These are phyloP conservation scores for Hemiscyllium ocellatum DNA, from an alignment of 2,113 vertebrate genomes.

Conservation along the genomic window DNA sequence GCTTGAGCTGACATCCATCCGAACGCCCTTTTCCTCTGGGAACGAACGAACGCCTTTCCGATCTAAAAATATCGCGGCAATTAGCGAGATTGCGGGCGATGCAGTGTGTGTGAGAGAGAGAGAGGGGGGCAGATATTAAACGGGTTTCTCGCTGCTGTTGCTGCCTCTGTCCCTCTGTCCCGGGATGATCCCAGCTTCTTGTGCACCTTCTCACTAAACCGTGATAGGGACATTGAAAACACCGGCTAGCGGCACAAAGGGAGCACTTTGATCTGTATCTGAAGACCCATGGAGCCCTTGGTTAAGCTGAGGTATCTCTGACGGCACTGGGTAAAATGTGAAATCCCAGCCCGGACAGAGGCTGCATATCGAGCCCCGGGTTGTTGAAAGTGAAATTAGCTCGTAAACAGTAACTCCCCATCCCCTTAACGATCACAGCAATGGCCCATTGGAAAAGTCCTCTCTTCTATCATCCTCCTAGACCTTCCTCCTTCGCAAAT, in stretches of 20 bases:
- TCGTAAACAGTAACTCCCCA: neutral
- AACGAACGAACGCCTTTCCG: constrained; percentile 60
- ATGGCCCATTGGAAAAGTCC: neutral
- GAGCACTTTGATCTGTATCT: neutral
- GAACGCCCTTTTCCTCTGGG: constrained; percentile 71
- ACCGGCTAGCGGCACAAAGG: neutral
- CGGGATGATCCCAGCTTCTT: neutral
- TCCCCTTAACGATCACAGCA: neutral
- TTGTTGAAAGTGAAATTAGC: neutral
- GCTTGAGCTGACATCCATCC: constrained; percentile 50
- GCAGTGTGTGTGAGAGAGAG: neutral
- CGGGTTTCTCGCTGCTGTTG: neutral
- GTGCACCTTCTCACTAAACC: neutral
- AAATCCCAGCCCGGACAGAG: neutral
- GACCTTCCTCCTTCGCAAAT: neutral
- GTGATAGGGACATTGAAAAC: neutral
- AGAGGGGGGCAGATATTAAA: neutral
- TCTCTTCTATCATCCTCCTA: neutral
- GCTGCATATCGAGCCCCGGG: neutral
- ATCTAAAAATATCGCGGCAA: constrained; percentile 61
- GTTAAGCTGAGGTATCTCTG: neutral
- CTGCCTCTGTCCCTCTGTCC: neutral
- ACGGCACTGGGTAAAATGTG: neutral
- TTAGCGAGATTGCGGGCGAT: neutral
- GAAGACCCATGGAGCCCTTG: neutral